Base-by-base conservation (phyloP, 2,888 invertebrate genomes). In the Platerodrilus igneus region DNA sequence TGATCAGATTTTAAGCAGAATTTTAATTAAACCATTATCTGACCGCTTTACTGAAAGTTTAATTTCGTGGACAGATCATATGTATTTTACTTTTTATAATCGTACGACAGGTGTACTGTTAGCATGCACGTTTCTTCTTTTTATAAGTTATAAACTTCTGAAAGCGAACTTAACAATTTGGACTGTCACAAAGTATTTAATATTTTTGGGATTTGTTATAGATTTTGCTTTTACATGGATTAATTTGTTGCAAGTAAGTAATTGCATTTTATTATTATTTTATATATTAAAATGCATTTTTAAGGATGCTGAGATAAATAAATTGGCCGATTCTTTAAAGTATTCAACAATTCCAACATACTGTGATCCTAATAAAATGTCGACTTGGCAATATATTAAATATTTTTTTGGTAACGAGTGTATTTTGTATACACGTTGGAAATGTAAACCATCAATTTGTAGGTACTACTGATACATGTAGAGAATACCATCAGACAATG, bases 221-320 rank as follows among this genome's bases (percentile, higher is more conserved):
- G 48, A 48, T 48, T 48, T 42, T 40, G 40, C 40, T 6, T 48
- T 48, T 19, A 46, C 37, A 10, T 48, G 48, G 48, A 40, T 46
- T 9, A 41, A 35, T 30, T 35, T 48, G 19, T 22, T 46, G n/a
- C 41, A 48, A 21, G 48, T 48, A 31, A 21, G 35, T 37, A 26
- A 13, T 16, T 7, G 5, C 3, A 7, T 17, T n/a, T 8, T 22
- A 31, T 4, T 14, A 10, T 10, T 19, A 16, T 18, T 19, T 10
- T 10, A 13, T 17, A 28, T 25, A 6, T 1, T 3, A 11, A 11
- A 25, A 27, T 4, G 5, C 22, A 3, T 10, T 36, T 48, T 37
- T 26, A 14, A 48, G 48, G 46, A 46, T 20, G 40, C 37, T 15
- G 48, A 48, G 33, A 48, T 48, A 27, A 44, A 48, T 19, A 46